phyloP scores from a whole-genome alignment of 2,888 invertebrate genomes.

The Morinoia aosen region DNA sequence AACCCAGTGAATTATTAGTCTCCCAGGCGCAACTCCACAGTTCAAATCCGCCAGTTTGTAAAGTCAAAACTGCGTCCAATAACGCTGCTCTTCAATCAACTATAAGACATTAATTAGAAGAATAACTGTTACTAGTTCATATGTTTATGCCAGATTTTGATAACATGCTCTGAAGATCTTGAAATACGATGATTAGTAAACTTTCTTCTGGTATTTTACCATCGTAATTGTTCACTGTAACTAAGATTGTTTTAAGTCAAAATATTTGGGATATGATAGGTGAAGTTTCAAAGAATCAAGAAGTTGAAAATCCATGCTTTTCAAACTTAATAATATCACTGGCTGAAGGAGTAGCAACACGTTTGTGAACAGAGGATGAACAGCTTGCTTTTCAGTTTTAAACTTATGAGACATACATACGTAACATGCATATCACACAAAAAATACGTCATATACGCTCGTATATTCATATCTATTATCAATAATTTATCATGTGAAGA shows the following conservation, averaged over 20 bases:
- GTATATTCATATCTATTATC: not conserved
- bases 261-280: too few species aligned
- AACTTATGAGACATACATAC: too few species aligned
- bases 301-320: too few species aligned
- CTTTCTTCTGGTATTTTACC: not conserved
- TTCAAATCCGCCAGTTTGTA: not conserved
- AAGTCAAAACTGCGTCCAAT: not conserved
- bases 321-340: too few species aligned
- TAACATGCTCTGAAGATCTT: not conserved
- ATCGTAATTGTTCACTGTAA: not conserved
- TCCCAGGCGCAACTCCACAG: slow-evolving; percentile 22
- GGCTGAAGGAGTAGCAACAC: too few species aligned
- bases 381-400: too few species aligned
- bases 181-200: not conserved
- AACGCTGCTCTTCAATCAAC: not conserved
- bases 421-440: not conserved
- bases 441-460: not conserved
- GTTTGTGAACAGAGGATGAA: too few species aligned
- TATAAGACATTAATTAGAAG: not conserved
- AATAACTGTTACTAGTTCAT: not conserved
- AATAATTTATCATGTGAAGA: not conserved
- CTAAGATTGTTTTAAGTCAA: too few species aligned
- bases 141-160: not conserved
- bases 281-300: too few species aligned
- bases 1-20: slow-evolving; percentile 20